Base-by-base conservation (phyloP, 2,888 invertebrate species). In the Subacronicta megacephala region DNA sequence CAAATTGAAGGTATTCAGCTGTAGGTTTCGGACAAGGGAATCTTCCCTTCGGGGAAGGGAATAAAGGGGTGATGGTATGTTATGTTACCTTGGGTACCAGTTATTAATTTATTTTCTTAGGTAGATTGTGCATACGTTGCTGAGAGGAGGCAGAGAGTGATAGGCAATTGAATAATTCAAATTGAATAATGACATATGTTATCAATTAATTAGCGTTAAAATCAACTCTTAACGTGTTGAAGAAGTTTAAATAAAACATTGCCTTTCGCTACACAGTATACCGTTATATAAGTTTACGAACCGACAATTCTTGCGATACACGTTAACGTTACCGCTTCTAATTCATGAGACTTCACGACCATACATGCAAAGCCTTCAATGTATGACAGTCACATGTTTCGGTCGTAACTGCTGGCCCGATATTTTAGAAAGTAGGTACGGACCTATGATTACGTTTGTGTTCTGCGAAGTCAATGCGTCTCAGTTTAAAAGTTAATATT, bases 371-470 rank as follows among this genome's bases (percentile, higher is more conserved):
- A 63, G 36, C 15, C 7, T 9, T 52, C 58, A 35, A 61, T 62
- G 53, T 57, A 55, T 40, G n/a, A 12, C 17, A 40, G 38, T 53
- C 29, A 33, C 35, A 7, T 35, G 54, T 42, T 40, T 37, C 10
- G 15, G 6, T 56, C 73, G 52, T 17, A 51, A 61, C 35, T 13
- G 13, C 26, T 23, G 10, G 3, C 9, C 7, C 12, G 10, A 42
- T 52, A 16, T 68, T 75, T 72, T 75, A 75, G 75, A 75, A 75
- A 70, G 73, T 73, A 23, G 12, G 26, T 26, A 26, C n/a, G 12
- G 12, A 12, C 10, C 1, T 13, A 13, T 31, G 13, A 43, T 62
- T 55, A 67, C 70, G 66, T 57, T 10, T 55, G 52, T 49, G 54
- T 51, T 62, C 36, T 37, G 41, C 61, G 44, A 64, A 38, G n/a